Evolutionary conservation across 2,797 vertebrate species (phyloP).

Genomic region (Oreortyx pictus): DNA sequence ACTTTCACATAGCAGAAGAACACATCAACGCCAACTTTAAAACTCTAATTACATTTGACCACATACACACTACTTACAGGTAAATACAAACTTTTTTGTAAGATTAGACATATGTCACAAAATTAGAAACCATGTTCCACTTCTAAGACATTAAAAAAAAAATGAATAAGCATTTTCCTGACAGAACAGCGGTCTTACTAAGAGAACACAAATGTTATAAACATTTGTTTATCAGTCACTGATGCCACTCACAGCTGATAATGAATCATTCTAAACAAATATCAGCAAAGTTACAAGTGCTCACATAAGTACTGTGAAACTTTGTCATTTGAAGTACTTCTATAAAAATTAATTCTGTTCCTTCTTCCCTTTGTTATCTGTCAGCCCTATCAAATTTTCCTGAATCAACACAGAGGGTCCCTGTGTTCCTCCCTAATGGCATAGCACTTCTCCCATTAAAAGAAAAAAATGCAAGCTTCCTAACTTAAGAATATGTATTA

Average conservation of each 20-base stretch:
- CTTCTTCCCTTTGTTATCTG: background rate
- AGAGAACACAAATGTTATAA: background rate
- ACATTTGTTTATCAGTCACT: background rate
- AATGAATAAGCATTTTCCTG: background rate
- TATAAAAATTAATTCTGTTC: background rate
- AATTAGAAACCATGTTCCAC: background rate
- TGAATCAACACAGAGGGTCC: background rate
- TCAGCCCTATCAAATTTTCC: background rate
- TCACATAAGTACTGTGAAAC: background rate
- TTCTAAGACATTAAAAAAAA: background rate
- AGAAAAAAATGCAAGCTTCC: background rate
- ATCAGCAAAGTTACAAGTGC: background rate
- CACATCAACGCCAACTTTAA: background rate
- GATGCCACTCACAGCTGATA: background rate
- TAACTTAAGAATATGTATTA: background rate
- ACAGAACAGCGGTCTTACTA: background rate
- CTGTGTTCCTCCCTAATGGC: background rate
- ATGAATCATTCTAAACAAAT: background rate
- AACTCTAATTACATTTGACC: background rate
- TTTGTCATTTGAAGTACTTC: background rate
- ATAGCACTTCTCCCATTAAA: background rate
- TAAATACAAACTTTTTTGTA: background rate
- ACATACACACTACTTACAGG: background rate
- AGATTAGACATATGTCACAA: background rate
- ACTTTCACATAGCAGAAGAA: background rate